Evolutionary conservation across 2,888 invertebrate genomes (phyloP).

Genomic region (Graphium colonna): DNA sequence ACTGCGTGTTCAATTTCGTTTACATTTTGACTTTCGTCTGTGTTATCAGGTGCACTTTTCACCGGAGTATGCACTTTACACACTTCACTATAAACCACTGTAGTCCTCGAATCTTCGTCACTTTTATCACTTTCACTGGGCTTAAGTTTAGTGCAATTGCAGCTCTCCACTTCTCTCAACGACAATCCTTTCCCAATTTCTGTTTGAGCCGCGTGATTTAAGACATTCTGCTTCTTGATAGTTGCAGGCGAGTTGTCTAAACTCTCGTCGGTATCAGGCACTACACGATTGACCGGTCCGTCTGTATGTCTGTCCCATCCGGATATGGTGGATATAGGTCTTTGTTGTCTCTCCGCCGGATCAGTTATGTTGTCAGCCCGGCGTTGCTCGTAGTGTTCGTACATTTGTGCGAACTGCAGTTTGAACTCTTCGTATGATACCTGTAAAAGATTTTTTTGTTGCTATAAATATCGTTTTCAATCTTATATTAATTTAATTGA

Average conservation of each 20-base stretch:
- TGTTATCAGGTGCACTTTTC: constrained; percentile 47
- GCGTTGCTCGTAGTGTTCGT: constrained; percentile 96
- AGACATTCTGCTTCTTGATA: constrained; percentile 46
- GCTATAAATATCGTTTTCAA: too few species aligned
- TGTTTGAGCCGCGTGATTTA: constrained; percentile 71
- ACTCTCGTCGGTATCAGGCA: constrained; percentile 42
- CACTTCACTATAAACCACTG: constrained; percentile 81
- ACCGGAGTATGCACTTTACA: constrained; percentile 81
- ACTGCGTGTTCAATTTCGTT: constrained; percentile 49
- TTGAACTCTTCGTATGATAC: constrained; percentile 99
- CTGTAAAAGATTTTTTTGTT: too few species aligned
- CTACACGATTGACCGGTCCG: constrained; percentile 32
- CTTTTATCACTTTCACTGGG: constrained; percentile 32
- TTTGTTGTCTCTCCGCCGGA: constrained; percentile 93
- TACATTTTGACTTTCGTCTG: constrained; percentile 47
- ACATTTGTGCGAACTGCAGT: constrained; percentile 98
- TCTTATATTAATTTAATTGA: neutral
- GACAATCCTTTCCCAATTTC: constrained; percentile 70
- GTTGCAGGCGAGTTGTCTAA: constrained; percentile 42
- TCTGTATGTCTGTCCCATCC: constrained; percentile 89
- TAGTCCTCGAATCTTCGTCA: constrained; percentile 52
- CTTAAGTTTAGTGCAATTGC: constrained; percentile 49
- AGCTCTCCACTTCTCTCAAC: constrained; percentile 65
- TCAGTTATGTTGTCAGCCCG: constrained; percentile 97
- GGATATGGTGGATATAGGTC: constrained; percentile 97